Base-by-base conservation (phyloP, 2,888 invertebrate species). In the Clunio marinus region DNA sequence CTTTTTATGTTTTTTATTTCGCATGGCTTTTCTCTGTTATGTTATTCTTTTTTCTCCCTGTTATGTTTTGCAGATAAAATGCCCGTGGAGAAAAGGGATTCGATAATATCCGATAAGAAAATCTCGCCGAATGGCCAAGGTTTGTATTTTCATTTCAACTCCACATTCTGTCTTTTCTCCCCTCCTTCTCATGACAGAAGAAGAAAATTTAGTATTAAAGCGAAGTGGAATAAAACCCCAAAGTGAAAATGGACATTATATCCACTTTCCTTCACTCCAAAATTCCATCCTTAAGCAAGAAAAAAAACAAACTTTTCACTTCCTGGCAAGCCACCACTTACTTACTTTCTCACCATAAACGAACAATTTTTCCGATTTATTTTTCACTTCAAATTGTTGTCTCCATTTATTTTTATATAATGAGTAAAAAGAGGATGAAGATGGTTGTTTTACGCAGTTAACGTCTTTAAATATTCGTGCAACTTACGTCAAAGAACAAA, bases 51-150 rank as follows among this genome's bases (percentile, higher is more conserved):
- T 62, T 28, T 57, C 59, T 4, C 41, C 51, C 51, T 51, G 58
- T 69, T 69, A 60, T 70, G 66, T 70, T 69, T 70, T 35, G 37
- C 62, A 69, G 60, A 59, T 25, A 69, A 69, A 69, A 59, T 55
- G 37, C 57, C 62, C 20, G 51, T 62, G 62, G 69, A 60, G 37
- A 69, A 69, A 62, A 37, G 55, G 27, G 55, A 69, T 62, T 69
- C 60, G 25, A 69, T 62, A 60, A 62, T 37, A 37, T 69, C 62
- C 28, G 69, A 69, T 51, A 69, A 69, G 62, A 62, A 62, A 62
- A 24, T 62, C 17, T 60, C 69, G 35, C 55, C 62, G 25, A 60
- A 62, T 22, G 62, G 55, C 22, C 63, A 55, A 62, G 60, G 60
- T 60, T 69, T 69, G 51, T 69, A 67, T 67, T 68, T 55, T 7